Evolutionary conservation across 1,140 invertebrate species (phyloP), one percentile per base, ranked within the genome.

Genomic region (Dreissena rostriformis): DNA sequence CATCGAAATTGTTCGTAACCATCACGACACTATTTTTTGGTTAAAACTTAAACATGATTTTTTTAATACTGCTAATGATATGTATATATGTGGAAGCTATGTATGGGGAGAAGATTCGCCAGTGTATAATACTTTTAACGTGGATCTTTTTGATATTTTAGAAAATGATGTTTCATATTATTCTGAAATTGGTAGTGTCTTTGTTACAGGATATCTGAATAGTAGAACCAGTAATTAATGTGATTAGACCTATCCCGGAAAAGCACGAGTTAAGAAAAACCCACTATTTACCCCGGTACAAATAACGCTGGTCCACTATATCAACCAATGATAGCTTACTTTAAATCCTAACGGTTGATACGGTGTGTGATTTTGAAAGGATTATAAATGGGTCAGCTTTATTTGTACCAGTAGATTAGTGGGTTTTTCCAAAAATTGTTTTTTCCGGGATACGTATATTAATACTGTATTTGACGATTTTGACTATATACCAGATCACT

Each of bases 41-140:
- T 74, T 74, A 53, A 74, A 74, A 74, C 55, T 74, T n/a, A 29
- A 74, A 22, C 15, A 53, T 19, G n/a, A 55, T 53, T 74, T 74
- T 74, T 74, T 74, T 61, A 12, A 55, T 26, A 53, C 26, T 24
- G 52, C 52, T 11, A 24, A 74, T 14, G 72, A 74, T 55, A 61
- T 74, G 8, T 74, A 55, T 51, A 53, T 74, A 15, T 74, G 72
- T 53, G 72, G 49, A 15, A 17, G 24, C 24, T 74, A 74, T 74
- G 24, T 74, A 53, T 53, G 51, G 39, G 51, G 51, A 22, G 72
- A 74, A n/a, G 72, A 24, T 53, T 74, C 72, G 1, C 72, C 72
- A 55, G 72, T 24, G 0, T 74, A 74, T 74, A 24, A 74, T 26
- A 24, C 51, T n/a, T 2, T 53, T 19, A 74, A 74, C 55, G 52